phyloP scores from a whole-genome alignment of 2,797 vertebrate species.

The Buphagus erythrorhynchus region DNA sequence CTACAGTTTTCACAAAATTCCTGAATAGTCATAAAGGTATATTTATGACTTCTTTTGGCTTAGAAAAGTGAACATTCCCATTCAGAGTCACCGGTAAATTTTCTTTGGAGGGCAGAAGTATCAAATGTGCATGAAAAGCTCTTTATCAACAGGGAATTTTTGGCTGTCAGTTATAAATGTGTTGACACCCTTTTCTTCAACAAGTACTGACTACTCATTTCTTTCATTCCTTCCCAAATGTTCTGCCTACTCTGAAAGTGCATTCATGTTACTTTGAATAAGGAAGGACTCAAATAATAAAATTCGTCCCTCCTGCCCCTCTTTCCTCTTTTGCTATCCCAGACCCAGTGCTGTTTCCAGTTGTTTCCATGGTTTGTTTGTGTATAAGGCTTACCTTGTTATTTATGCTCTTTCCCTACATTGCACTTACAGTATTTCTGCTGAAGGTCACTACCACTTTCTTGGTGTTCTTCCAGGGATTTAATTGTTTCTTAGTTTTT shows the following conservation, averaged over 20 bases:
- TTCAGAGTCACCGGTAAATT: neutral
- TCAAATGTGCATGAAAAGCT: neutral
- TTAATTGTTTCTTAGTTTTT: neutral
- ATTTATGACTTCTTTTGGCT: neutral
- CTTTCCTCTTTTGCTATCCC: neutral
- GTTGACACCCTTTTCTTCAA: neutral
- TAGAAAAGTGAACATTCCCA: neutral
- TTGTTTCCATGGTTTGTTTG: neutral
- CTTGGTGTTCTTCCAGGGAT: neutral
- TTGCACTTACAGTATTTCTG: neutral
- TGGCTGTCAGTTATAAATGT: neutral
- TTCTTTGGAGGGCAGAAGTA: neutral
- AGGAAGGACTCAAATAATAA: neutral
- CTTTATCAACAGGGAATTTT: neutral
- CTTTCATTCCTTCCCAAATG: neutral
- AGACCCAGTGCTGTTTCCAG: neutral
- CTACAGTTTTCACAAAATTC: neutral
- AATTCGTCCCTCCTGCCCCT: fast-evolving
- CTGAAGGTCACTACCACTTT: neutral
- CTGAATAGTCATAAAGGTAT: neutral
- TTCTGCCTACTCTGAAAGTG: neutral
- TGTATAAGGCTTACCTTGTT: neutral
- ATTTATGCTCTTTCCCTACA: neutral
- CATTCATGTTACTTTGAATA: neutral
- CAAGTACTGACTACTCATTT: neutral